These are phyloP conservation scores for Ephydatia muelleri DNA, from an alignment of 37 sponge, comb jelly and placozoan species.

Conservation along the genomic window DNA sequence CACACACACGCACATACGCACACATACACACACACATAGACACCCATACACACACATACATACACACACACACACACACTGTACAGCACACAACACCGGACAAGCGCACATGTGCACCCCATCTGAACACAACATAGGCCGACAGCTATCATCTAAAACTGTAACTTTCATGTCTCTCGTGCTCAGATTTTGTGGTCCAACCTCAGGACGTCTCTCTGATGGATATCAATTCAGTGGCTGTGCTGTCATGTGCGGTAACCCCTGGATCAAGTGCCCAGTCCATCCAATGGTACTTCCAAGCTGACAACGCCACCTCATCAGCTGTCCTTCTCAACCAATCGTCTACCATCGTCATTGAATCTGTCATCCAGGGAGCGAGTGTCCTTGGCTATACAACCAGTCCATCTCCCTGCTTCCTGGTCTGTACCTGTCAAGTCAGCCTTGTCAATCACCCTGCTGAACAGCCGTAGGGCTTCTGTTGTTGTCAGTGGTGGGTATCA, in stretches of 20 bases:
- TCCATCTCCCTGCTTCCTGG: neutral
- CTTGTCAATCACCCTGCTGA: neutral
- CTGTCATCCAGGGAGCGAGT: neutral
- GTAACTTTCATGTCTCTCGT: neutral
- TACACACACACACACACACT: neutral
- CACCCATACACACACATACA: neutral
- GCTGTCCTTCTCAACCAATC: neutral
- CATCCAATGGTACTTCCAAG: neutral
- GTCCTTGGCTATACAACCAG: neutral
- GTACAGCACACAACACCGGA: too few species aligned
- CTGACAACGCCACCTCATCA: neutral
- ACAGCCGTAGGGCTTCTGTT: neutral
- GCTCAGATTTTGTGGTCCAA: neutral
- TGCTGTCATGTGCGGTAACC: neutral
- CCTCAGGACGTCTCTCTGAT: neutral
- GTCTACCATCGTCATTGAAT: neutral
- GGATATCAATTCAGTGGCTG: neutral
- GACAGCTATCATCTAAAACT: too few species aligned
- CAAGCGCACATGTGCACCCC: too few species aligned
- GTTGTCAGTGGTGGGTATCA: neutral
- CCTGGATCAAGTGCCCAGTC: neutral
- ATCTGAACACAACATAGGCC: too few species aligned
- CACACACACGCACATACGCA: too few species aligned
- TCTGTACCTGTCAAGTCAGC: neutral
- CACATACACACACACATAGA: too few species aligned